Base-by-base conservation (phyloP, 2,113 vertebrate species). In the Cottus gobio region DNA sequence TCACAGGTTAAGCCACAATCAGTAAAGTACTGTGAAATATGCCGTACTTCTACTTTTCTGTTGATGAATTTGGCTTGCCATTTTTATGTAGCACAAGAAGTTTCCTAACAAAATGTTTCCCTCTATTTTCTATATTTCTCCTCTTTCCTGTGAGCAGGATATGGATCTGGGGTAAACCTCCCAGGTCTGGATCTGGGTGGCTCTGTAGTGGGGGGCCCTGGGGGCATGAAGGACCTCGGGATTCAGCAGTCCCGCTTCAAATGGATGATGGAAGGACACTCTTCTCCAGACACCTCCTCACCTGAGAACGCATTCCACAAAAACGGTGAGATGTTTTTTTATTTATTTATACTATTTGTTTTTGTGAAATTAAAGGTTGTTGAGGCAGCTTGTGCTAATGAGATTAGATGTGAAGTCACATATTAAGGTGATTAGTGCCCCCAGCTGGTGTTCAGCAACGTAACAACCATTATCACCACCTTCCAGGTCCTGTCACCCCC, bases 261-360 rank as follows among this genome's bases (percentile, higher is more conserved):
- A 87, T 97, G 96, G 94, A 98, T 99, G 97, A 99, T 99, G 97
- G 98, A 99, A 92, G 97, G 96, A 52, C 96, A 98, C 77, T 94
- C 93, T 1, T 96, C 98, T 15, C 96, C 97, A 71, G 96, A 97
- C 86, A 95, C 97, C 79, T 94, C 96, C 85, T 95, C 97, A 80
- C 96, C 97, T 90, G 97, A 99, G 86, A 96, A 95, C 85, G 94
- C 89, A 84, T 96, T 98, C 91, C 97, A 97, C 94, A 99, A 99
- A 95, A 99, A 99, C 85, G 98, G 98, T 99, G 78, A 95, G 94
- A 37, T 44, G 2, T 34, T 6, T 39, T 6, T 39, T 52, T 26
- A 2, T 58, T 54, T 37, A 3, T 46, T 68, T 3, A n/a, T 46
- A 18, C 24, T 46, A 9, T 1, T 42, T 42, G 0, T 69, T 68